Percentiles rank a stretch among this genome's conserved stretches.
Evolutionary conservation across 2,113 vertebrate genomes (phyloP).

Genomic region (Chloebia gouldiae): DNA sequence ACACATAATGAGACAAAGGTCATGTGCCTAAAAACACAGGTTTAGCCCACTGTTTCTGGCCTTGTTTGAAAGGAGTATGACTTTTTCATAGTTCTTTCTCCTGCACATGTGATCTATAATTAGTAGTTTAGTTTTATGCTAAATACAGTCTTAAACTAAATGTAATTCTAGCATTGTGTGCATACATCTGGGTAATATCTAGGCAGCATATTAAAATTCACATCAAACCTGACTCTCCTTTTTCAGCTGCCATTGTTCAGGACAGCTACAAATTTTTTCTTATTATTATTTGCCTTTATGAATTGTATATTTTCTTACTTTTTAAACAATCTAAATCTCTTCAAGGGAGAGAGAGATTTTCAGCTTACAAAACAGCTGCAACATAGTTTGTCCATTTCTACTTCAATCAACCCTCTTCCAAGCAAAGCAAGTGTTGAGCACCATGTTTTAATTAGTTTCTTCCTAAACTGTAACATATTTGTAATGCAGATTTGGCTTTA

Average conservation of each 20-base stretch:
- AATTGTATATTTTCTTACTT: not conserved
- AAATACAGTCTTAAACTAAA: constrained; percentile 56
- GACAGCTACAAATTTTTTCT: not conserved
- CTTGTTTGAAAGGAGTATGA: constrained; percentile 46
- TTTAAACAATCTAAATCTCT: not conserved
- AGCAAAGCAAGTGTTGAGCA: not conserved
- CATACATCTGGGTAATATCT: constrained; percentile 50
- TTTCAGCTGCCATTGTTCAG: constrained; percentile 11
- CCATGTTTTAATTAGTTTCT: not conserved
- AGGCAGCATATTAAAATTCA: not conserved
- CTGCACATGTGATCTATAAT: constrained; percentile 34
- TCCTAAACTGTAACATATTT: not conserved
- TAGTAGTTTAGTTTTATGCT: constrained; percentile 36
- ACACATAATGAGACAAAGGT: constrained; percentile 74
- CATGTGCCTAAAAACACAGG: constrained; percentile 64
- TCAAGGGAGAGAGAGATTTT: not conserved
- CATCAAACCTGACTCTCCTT: not conserved
- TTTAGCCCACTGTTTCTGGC: constrained; percentile 47
- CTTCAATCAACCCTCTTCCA: not conserved
- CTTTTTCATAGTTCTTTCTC: constrained; percentile 35
- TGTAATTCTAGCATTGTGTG: constrained; percentile 37
- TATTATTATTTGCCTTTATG: not conserved
- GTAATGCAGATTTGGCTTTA: constrained; percentile 1
- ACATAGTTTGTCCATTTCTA: not conserved
- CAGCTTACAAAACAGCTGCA: not conserved